Conservation (phyloP, 2,797 vertebrate genomes). For the Anniella stebbinsi region DNA sequence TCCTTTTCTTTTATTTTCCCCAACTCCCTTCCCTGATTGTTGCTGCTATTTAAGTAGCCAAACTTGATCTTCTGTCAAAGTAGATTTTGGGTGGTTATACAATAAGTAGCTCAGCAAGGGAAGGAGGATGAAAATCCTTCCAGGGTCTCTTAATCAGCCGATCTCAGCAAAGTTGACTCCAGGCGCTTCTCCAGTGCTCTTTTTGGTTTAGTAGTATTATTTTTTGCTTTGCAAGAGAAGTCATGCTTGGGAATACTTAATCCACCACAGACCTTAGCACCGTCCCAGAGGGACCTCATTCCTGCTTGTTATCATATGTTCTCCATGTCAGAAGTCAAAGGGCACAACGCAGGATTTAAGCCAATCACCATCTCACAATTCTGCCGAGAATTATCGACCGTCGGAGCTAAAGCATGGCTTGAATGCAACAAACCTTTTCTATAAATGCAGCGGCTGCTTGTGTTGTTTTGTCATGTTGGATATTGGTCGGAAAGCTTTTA, state of each 20-base stretch:
- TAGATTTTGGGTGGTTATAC: slow-evolving; percentile 13
- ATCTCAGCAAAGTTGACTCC: slow-evolving; percentile 14
- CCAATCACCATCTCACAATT: slow-evolving; percentile 60
- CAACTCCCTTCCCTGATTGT: neutral
- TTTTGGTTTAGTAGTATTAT: too few relatives aligned
- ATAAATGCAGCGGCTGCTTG: neutral
- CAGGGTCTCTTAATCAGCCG: slow-evolving; percentile 43
- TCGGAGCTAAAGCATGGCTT: slow-evolving; percentile 46
- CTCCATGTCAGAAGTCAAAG: slow-evolving; percentile 76
- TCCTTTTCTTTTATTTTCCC: neutral
- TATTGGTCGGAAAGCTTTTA: slow-evolving; percentile 51
- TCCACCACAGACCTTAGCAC: slow-evolving; percentile 69
- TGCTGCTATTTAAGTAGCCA: slow-evolving; percentile 30
- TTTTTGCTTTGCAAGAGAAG: slow-evolving; percentile 59
- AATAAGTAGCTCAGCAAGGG: slow-evolving; percentile 36
- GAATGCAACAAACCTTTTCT: slow-evolving; percentile 45
- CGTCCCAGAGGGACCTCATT: slow-evolving; percentile 70
- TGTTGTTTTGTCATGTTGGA: neutral
- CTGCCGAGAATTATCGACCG: slow-evolving; percentile 50
- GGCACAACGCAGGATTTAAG: slow-evolving; percentile 65
- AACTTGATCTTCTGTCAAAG: slow-evolving; percentile 49
- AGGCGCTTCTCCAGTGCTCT: slow-evolving; percentile 23
- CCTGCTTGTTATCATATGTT: slow-evolving; percentile 67
- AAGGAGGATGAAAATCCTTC: slow-evolving; percentile 57
- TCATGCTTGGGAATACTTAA: slow-evolving; percentile 67